Evolutionary conservation across 2,888 invertebrate species (phyloP), one percentile per base, ranked within the genome.

Genomic region (Drosophila diplacantha): DNA sequence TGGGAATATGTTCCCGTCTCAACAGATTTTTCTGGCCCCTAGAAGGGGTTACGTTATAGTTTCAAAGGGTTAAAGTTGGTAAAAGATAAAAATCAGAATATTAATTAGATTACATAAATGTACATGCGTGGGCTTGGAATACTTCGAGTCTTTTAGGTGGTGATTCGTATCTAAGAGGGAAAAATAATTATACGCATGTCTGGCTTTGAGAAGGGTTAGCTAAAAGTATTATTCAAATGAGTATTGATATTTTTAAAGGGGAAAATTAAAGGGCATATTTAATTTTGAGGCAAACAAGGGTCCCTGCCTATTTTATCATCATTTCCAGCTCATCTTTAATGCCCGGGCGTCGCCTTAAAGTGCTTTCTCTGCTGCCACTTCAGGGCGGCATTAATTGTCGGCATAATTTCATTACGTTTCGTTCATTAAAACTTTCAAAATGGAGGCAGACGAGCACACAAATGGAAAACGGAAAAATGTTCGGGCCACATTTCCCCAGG

Each of bases 401-500:
- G 60, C 64, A 74, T 81, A 81, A 77, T 75, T 81, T 70, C 70
- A 75, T 81, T 79, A 75, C 66, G 52, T 79, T 72, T 75, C 61
- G 52, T 74, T 79, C 74, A 81, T 77, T 79, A 77, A 75, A 79
- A 79, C 66, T 81, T 77, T 73, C 58, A 72, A 72, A 79, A 78
- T 71, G 74, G 39, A 50, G 62, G 60, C 62, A 31, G 59, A 4
- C 47, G 52, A 18, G 61, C n/a, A 26, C 56, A 32, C 44, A 43
- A 69, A 55, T 72, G 55, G 51, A 32, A 63, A 55, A 49, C 70
- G 61, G 53, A 58, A 56, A 61, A 52, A 65, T 54, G 53, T 43
- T 35, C 24, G 53, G 53, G 43, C 41, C 61, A 38, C 54, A 72
- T 59, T 65, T 75, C 70, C 65, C 59, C 16, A 41, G 47, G 50